phyloP scores from a whole-genome alignment of 2,797 vertebrate genomes.

The Gymnocypris eckloni region DNA sequence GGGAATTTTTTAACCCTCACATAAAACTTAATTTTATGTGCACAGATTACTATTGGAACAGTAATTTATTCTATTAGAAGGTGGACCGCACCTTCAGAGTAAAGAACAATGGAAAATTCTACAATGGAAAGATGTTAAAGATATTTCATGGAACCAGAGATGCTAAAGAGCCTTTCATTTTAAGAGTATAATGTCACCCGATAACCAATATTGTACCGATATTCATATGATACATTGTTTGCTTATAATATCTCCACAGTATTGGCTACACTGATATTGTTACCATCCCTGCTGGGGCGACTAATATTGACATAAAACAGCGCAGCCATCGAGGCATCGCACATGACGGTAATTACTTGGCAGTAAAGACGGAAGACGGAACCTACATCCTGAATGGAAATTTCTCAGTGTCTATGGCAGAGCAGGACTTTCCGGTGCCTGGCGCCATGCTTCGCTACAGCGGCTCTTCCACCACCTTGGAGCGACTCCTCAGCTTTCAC shows the following conservation, averaged over 20 bases:
- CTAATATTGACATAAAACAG: constrained; percentile 96
- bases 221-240: constrained; percentile 8
- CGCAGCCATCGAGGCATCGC: constrained; percentile 88
- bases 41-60: background rate
- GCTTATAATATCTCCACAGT: constrained; percentile 68
- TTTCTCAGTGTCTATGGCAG: constrained; percentile 90
- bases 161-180: constrained; percentile 1
- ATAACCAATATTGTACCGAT: background rate
- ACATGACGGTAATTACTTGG: constrained; percentile 93
- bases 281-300: constrained; percentile 91
- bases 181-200: background rate
- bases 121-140: background rate
- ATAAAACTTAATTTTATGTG: background rate
- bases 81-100: too few species aligned
- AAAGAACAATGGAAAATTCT: background rate
- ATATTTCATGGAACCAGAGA: background rate
- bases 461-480: constrained; percentile 90
- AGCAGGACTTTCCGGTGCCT: constrained; percentile 90
- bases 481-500: constrained; percentile 93
- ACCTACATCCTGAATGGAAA: constrained; percentile 93
- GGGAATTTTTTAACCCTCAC: background rate
- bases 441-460: constrained; percentile 94
- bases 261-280: constrained; percentile 94
- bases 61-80: too few species aligned
- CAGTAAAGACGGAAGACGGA: constrained; percentile 83